Conservation (phyloP, 1,140 invertebrate species). For the Micrasema minimum region DNA sequence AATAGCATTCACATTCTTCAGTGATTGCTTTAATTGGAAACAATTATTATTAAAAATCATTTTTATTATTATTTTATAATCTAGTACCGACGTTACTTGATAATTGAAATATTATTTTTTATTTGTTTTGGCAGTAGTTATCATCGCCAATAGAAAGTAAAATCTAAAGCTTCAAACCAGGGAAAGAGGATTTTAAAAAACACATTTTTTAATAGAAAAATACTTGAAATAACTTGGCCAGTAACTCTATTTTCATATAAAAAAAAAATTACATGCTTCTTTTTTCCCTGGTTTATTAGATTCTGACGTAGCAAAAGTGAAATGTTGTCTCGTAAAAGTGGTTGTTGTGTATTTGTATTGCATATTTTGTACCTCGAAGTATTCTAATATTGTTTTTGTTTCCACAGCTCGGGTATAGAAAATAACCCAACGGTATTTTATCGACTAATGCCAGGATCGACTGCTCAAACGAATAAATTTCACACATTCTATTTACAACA, state of each 20-base stretch:
- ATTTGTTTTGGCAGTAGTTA: slow-evolving; percentile 39
- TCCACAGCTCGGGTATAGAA: slow-evolving; percentile 90
- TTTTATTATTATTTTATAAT: too few relatives aligned
- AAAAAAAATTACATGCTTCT: slow-evolving; percentile 11
- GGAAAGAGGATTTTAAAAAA: slow-evolving; percentile 33
- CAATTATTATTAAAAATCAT: slow-evolving; percentile 9
- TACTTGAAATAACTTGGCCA: not conserved
- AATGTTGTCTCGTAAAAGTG: slow-evolving; percentile 47
- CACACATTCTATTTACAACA: slow-evolving; percentile 96
- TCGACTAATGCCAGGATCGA: slow-evolving; percentile 92
- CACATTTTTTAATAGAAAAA: too few relatives aligned
- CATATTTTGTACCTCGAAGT: slow-evolving; percentile 43
- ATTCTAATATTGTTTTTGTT: slow-evolving; percentile 48
- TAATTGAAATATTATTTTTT: slow-evolving; percentile 5
- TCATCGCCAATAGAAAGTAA: slow-evolving; percentile 43
- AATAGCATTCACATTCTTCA: slow-evolving; percentile 45
- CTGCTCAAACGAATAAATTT: slow-evolving; percentile 94
- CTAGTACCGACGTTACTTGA: too few relatives aligned
- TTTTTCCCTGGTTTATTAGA: slow-evolving; percentile 12
- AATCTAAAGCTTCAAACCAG: slow-evolving; percentile 33
- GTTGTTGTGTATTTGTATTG: slow-evolving; percentile 47
- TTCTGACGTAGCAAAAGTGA: slow-evolving; percentile 18
- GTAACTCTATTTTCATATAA: slow-evolving; percentile 5
- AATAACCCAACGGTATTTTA: slow-evolving; percentile 96
- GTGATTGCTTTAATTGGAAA: slow-evolving; percentile 40